Base-by-base conservation (phyloP, 2,797 vertebrate genomes). In the Megalops cyprinoides region DNA sequence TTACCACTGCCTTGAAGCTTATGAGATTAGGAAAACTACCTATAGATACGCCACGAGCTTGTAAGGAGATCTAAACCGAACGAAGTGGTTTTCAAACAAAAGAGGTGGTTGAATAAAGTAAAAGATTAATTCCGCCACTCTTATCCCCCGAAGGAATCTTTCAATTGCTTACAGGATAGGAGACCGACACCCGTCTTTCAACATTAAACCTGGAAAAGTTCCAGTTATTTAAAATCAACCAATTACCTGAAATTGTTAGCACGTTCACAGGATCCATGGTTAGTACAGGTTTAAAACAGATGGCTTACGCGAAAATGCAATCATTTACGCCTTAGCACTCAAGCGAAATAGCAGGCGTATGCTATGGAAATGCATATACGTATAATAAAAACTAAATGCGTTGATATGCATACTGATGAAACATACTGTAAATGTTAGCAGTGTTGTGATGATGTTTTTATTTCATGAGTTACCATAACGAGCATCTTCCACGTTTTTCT, bases 21-120 rank as follows among this genome's bases (percentile, higher is more conserved):
- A 93, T 95, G 93, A 93, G 82, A 88, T 88, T 91, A 90, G 89
- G 88, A 93, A 92, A 90, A 89, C 93, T 92, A 94, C 92, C 91
- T 94, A 89, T 94, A 91, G 91, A 89, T 93, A 92, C 88, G 86
- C 91, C 91, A 90, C 89, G 91, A 92, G 39, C 90, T 86, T 90
- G 87, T n/a, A 90, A 88, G 14, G 91, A 92, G 89, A 87, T 75
- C 88, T 84, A 83, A 84, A 84, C 39, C 83, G 90, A 90, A 90
- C 89, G 83, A 92, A 90, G 89, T 75, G 86, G 90, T 89, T 92
- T 91, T 91, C 89, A 92, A 89, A 87, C 87, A 91, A 93, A 92
- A 88, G 86, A 90, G 89, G 91, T 77, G 89, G 92, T 90, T 91
- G 74, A 91, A 87, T 89, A 79, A 84, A 91, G 83, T 84, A 87